phyloP scores from a whole-genome alignment of 2,797 vertebrate species.

The Enteromius afrohamiltoni region DNA sequence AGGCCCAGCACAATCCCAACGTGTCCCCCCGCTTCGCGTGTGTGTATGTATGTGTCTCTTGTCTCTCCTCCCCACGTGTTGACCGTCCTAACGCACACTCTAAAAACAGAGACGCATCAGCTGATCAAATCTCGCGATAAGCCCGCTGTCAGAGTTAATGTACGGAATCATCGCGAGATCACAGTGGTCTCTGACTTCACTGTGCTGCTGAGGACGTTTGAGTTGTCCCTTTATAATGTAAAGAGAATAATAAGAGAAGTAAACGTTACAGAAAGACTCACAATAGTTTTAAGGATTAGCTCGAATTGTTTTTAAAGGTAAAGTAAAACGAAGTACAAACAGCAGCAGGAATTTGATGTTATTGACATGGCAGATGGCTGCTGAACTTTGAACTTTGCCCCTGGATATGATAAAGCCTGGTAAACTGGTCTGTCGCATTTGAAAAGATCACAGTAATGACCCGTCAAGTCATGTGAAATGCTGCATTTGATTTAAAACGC shows the following conservation, averaged over 20 bases:
- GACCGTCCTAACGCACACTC: slow-evolving; percentile 70
- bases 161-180: slow-evolving; percentile 60
- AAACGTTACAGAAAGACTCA: too few species aligned
- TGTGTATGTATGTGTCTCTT: slow-evolving; percentile 33
- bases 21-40: slow-evolving; percentile 60
- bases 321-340: neutral
- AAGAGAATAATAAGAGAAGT: neutral
- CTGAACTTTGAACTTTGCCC: slow-evolving; percentile 35
- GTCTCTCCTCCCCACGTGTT: slow-evolving; percentile 81
- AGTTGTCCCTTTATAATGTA: neutral
- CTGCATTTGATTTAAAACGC: neutral
- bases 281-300: neutral
- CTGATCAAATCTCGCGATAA: slow-evolving; percentile 80
- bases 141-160: neutral
- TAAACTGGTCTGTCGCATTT: neutral
- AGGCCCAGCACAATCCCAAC: slow-evolving; percentile 60
- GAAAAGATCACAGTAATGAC: neutral
- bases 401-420: neutral
- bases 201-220: neutral
- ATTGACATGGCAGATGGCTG: neutral
- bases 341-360: neutral
- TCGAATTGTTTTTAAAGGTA: neutral
- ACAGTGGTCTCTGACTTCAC: neutral
- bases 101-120: slow-evolving; percentile 79
- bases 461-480: neutral